Base-by-base conservation (phyloP, 2,797 vertebrate species). In the Amphiprion clarkii region DNA sequence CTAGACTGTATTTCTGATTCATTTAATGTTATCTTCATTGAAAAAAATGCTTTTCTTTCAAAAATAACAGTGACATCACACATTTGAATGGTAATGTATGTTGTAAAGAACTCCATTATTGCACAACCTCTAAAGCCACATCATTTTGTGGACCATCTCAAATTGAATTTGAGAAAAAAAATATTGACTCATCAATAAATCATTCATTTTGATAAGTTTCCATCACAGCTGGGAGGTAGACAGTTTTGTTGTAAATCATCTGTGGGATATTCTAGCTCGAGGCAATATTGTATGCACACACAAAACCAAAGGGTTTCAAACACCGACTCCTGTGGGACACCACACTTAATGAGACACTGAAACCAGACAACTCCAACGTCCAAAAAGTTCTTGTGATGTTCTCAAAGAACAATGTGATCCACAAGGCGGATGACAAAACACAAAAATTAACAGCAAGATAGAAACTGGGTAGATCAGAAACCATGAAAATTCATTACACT, bases 101-200 rank as follows among this genome's bases (percentile, higher is more conserved):
- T 10, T 52, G 21, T 25, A 29, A 29, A 27, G 23, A 11, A 29
- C 25, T 29, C 4, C 2, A 33, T 56, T 33, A 31, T 9, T 25
- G 44, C n/a, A 16, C 11, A 56, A 40, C 21, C 2, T n/a, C 2
- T 3, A 17, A 48, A 27, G 36, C 16, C 23, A 40, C 5, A 44
- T 72, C 23, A 44, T 29, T 59, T 12, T 21, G 51, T 63, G 5
- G 36, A 68, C 6, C 17, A 42, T 64, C 51, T 75, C 66, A 36
- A 46, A 46, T 46, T 23, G 40, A 29, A 55, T 29, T 54, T 0
- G 17, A 66, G n/a, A 6, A 16, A 65, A 27, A 39, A 33, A 53
- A 39, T 3, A 39, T 44, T 44, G 10, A 36, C 42, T 68, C n/a
- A 42, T 55, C 46, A 66, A 53, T 70, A 60, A 31, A 52, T 55